Conservation (phyloP, 1,140 invertebrate genomes). For the Drepana arcuata region DNA sequence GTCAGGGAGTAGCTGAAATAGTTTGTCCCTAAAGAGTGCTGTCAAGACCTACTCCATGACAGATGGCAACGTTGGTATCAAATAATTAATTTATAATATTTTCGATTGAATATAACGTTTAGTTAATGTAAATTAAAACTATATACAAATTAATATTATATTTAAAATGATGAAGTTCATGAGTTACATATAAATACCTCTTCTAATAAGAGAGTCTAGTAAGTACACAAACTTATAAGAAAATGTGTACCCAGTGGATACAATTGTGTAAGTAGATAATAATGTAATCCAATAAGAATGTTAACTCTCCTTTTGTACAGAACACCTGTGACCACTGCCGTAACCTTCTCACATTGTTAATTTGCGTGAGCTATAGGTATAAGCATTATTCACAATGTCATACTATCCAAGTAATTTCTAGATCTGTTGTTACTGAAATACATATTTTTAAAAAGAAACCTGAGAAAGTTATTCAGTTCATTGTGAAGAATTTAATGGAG, state of each 20-base stretch:
- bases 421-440: not conserved
- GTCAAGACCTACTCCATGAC: conserved; percentile 9
- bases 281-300: conserved; percentile 18
- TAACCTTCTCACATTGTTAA: conserved; percentile 23
- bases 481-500: not conserved
- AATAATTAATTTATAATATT: not conserved
- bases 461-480: not conserved
- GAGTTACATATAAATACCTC: too few species aligned
- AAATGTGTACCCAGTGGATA: not conserved
- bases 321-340: conserved; percentile 25
- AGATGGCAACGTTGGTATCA: conserved; percentile 30
- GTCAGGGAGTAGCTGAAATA: conserved; percentile 22
- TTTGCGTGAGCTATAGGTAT: conserved; percentile 11
- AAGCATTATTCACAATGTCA: conserved; percentile 6
- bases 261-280: conserved; percentile 12
- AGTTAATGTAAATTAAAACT: too few species aligned
- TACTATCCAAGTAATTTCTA: not conserved
- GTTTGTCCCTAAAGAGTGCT: conserved; percentile 7
- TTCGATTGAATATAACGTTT: not conserved
- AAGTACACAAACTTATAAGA: conserved; percentile 3
- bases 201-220: too few species aligned
- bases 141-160: too few species aligned
- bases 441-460: not conserved
- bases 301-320: conserved; percentile 11
- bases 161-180: too few species aligned